Conservation (phyloP, 2,113 vertebrate genomes). For the Cynocephalus volans region DNA sequence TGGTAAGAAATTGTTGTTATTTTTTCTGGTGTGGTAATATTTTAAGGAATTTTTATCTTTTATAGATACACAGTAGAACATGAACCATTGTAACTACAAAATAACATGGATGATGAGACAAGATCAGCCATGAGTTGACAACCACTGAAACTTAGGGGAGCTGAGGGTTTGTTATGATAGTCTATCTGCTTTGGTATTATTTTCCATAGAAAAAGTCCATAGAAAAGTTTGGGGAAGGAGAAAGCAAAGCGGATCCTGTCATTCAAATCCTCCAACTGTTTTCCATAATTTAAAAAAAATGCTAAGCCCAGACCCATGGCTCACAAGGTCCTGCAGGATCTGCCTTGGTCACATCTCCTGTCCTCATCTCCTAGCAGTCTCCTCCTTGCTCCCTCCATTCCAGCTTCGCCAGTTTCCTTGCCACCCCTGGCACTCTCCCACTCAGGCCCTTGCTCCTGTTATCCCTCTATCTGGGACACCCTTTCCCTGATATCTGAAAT, state of each 20-base stretch:
- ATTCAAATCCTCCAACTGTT: not conserved
- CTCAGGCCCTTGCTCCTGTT: not conserved
- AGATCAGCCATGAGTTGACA: not conserved
- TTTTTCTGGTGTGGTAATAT: not conserved
- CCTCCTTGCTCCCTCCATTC: not conserved
- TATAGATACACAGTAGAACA: not conserved
- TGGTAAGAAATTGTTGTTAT: not conserved
- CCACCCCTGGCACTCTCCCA: not conserved
- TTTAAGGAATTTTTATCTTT: not conserved
- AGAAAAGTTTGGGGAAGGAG: no score
- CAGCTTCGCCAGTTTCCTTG: not conserved
- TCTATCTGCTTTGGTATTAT: not conserved
- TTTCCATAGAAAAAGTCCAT: not conserved
- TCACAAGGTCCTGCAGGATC: not conserved
- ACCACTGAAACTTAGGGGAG: not conserved
- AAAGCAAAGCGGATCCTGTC: not conserved
- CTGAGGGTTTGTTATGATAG: fast-evolving
- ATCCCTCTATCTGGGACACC: not conserved
- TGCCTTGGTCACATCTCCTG: not conserved
- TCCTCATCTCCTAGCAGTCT: not conserved
- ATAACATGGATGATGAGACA: not conserved
- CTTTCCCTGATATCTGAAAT: not conserved
- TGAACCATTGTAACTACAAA: not conserved
- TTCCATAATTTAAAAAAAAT: not conserved
- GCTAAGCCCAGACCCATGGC: not conserved